Conservation (phyloP, 2,113 vertebrate genomes). For the Alethe diademata region DNA sequence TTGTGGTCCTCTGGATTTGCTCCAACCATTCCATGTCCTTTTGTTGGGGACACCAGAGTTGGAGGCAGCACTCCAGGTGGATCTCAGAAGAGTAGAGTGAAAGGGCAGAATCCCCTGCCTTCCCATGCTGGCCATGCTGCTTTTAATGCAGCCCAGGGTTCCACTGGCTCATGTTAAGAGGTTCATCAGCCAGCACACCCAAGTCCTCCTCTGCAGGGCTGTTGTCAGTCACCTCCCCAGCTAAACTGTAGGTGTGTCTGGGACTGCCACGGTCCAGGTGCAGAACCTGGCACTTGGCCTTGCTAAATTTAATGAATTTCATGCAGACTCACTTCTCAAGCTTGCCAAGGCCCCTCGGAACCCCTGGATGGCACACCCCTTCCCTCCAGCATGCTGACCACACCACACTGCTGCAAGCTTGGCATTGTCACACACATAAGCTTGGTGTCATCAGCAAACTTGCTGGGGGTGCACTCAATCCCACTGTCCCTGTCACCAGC, state of each 20-base stretch:
- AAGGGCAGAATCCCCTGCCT: neutral
- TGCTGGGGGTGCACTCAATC: neutral
- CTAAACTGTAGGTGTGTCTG: neutral
- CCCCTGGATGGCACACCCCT: neutral
- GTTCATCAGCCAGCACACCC: neutral
- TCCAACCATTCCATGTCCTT: neutral
- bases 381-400: neutral
- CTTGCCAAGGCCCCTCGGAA: neutral
- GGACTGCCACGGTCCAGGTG: neutral
- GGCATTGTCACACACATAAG: neutral
- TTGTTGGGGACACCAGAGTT: neutral
- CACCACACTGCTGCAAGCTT: neutral
- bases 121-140: accelerated
- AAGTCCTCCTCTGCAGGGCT: neutral
- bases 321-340: neutral
- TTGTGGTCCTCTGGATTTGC: neutral
- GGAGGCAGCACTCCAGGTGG: neutral
- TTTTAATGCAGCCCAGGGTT: neutral
- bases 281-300: neutral
- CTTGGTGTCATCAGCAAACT: neutral
- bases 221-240: neutral
- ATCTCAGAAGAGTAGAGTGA: neutral
- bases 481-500: neutral
- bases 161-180: neutral
- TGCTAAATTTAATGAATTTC: neutral